Conservation (phyloP, 2,113 vertebrate genomes). For the Rostratula benghalensis region DNA sequence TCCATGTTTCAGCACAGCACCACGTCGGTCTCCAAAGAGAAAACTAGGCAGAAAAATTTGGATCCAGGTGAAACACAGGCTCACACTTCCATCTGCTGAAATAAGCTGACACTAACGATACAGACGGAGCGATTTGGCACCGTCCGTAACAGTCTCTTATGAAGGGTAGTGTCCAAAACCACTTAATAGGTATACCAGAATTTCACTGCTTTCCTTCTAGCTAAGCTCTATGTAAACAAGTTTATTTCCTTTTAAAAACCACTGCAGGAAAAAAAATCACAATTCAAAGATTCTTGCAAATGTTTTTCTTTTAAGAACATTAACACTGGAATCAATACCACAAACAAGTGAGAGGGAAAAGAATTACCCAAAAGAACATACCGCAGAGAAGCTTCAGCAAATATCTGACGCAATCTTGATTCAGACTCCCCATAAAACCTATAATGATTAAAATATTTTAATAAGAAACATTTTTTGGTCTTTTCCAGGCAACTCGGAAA, state of each 20-base stretch:
- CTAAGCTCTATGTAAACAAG: not conserved
- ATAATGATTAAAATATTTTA: constrained; percentile 29
- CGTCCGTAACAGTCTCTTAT: not conserved
- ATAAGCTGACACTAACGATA: not conserved
- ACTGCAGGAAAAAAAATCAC: constrained; percentile 1
- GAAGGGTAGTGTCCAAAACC: not conserved
- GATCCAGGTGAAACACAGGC: not conserved
- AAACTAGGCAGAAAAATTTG: not conserved
- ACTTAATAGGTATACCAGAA: not conserved
- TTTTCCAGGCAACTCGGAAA: not conserved
- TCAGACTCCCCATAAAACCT: constrained; percentile 98
- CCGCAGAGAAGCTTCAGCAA: constrained; percentile 88
- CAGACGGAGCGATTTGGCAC: rapidly evolving
- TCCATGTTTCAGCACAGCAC: not conserved
- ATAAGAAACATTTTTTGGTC: not conserved
- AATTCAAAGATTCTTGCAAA: not conserved
- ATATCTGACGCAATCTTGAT: constrained; percentile 89
- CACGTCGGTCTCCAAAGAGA: not conserved
- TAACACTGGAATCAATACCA: not conserved
- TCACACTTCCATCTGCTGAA: not conserved
- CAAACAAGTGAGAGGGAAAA: not conserved
- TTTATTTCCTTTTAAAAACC: constrained; percentile 4
- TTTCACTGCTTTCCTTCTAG: constrained; percentile 20
- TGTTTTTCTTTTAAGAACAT: not conserved
- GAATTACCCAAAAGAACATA: constrained; percentile 59